Evolutionary conservation across 2,888 invertebrate genomes (phyloP), one percentile per base, ranked within the genome.

Genomic region (Fragum sueziense): DNA sequence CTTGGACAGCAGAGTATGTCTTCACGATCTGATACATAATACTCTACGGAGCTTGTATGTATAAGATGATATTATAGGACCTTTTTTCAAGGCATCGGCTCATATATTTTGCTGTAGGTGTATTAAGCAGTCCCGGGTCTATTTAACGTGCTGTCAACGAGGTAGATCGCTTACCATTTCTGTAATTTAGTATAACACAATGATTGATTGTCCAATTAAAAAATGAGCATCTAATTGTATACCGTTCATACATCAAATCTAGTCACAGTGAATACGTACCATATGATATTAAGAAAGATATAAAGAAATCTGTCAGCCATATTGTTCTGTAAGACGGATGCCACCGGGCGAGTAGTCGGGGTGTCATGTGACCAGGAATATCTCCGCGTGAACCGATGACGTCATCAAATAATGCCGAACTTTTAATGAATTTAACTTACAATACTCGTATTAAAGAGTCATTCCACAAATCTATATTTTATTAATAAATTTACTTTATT

Each of bases 181-280:
- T 47, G 14, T 47, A 47, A 47, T 47, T 47, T 47, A 4, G 2
- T 47, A 47, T 4, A 20, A 9, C n/a, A 11, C n/a, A 22, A 27
- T 65, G 65, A 65, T 65, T 65, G 37, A 65, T 65, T 25, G 65
- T 34, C 37, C 65, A 37, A 65, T 65, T 65, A 41, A 41, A 65
- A 62, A 25, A 6, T 65, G 22, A 41, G 25, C 41, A 34, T 41
- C 34, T 37, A 34, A 41, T 65, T 65, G 34, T 65, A 65, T 34
- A 41, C 20, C 22, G 41, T 65, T 41, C 37, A 65, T 65, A 65
- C 37, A 65, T 65, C 65, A 65, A 25, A 34, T 65, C 34, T n/a
- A 65, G 2, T 20, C 2, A 6, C 37, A 17, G 17, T 65, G 41
- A 65, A 65, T 65, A 65, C 65, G 6, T n/a, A 41, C 22, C n/a